These are phyloP conservation scores for Notiomystis cincta DNA, from an alignment of 2,113 vertebrate species.

Conservation along the genomic window DNA sequence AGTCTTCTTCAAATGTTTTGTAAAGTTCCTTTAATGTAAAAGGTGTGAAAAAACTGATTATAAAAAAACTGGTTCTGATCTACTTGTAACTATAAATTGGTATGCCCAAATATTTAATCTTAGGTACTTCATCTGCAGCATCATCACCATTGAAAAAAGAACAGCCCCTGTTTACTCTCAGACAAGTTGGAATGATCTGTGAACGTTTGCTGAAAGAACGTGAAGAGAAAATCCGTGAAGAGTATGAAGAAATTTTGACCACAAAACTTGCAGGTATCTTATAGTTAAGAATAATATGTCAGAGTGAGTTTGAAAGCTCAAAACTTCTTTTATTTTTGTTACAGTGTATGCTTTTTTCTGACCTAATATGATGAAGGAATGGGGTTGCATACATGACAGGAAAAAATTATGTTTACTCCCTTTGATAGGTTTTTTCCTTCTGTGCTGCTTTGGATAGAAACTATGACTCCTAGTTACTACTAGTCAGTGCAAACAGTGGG, in stretches of 20 bases:
- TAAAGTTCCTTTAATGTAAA: not conserved
- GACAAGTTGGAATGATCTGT: conserved; percentile 98
- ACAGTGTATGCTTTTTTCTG: not conserved
- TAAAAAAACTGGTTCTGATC: not conserved
- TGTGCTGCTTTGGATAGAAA: not conserved
- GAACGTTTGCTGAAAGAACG: conserved; percentile 97
- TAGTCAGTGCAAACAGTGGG: not conserved
- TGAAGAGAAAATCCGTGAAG: conserved; percentile 96
- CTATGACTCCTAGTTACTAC: not conserved
- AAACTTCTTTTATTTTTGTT: not conserved
- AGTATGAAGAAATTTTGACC: conserved; percentile 97
- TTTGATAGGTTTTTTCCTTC: not conserved
- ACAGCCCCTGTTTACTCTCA: conserved; percentile 95
- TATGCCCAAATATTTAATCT: not conserved
- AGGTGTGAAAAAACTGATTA: not conserved
- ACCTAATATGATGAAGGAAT: not conserved
- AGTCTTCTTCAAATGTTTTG: not conserved
- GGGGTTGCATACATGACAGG: not conserved
- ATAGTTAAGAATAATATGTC: not conserved
- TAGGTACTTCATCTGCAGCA: conserved; percentile 84
- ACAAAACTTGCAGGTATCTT: conserved; percentile 93
- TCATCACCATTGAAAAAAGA: conserved; percentile 92
- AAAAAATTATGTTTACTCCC: not conserved
- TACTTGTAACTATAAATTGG: not conserved
- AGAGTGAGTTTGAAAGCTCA: not conserved